A percentile compares a stretch with the other conserved stretches of the same genome.
Evolutionary conservation across 2,797 vertebrate genomes (phyloP).

Genomic region (Chromobotia macracanthus): DNA sequence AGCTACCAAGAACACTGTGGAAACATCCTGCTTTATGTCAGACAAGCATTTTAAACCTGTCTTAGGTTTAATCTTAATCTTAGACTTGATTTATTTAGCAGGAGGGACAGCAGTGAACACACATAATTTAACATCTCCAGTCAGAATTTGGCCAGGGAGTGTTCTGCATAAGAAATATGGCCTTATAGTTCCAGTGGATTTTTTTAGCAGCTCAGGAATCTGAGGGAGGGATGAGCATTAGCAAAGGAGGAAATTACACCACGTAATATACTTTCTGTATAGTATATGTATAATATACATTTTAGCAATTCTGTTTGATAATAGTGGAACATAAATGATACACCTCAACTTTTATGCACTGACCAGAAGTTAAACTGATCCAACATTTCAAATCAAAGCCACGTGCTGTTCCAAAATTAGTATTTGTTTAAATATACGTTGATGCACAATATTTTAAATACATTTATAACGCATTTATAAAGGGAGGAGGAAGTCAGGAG

Average conservation of each 20-base stretch:
- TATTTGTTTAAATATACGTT: background rate
- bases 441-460: background rate
- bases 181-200: no score
- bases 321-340: background rate
- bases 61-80: no score
- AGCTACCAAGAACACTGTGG: no score
- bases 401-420: background rate
- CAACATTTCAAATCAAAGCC: background rate
- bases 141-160: background rate
- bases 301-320: background rate
- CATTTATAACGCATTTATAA: background rate
- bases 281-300: background rate
- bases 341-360: background rate
- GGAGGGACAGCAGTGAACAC: background rate
- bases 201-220: slow-evolving; percentile 22
- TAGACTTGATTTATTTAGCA: background rate
- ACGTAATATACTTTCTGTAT: background rate
- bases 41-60: no score
- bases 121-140: background rate
- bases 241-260: no score
- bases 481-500: no score
- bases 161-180: background rate
- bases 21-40: no score
- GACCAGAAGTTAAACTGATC: no score
- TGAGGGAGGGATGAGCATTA: background rate